A percentile compares a stretch with the other conserved stretches of the same genome.
Conservation (phyloP, 2,797 vertebrate genomes). For the Enteromius afrohamiltoni region DNA sequence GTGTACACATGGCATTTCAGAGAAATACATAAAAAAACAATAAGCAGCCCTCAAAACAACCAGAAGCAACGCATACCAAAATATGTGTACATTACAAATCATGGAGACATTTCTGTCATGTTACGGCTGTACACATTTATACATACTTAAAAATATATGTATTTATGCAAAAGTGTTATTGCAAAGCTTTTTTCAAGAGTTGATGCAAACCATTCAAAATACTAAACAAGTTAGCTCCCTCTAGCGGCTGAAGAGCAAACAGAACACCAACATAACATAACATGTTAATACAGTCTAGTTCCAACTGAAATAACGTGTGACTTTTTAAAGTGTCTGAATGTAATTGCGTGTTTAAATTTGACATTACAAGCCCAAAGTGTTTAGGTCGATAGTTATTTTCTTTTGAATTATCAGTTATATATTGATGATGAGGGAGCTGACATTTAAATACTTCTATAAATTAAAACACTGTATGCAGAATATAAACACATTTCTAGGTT, state of each 20-base stretch:
- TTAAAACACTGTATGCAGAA: background rate
- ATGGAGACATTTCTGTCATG: background rate
- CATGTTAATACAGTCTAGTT: background rate
- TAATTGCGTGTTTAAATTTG: background rate
- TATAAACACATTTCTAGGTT: too few species aligned
- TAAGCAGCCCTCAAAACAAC: background rate
- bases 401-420: background rate
- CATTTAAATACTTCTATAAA: background rate
- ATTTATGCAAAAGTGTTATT: background rate
- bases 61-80: background rate
- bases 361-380: background rate
- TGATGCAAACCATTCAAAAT: background rate
- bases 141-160: background rate
- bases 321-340: background rate
- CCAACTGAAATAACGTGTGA: background rate
- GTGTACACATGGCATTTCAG: background rate
- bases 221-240: conserved; percentile 34
- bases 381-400: background rate
- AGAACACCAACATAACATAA: background rate
- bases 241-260: conserved; percentile 22
- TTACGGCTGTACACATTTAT: background rate
- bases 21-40: background rate
- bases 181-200: background rate
- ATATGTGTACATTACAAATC: background rate
- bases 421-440: background rate